Conservation (phyloP, 1,140 invertebrate genomes). For the Saccostrea glomerata region DNA sequence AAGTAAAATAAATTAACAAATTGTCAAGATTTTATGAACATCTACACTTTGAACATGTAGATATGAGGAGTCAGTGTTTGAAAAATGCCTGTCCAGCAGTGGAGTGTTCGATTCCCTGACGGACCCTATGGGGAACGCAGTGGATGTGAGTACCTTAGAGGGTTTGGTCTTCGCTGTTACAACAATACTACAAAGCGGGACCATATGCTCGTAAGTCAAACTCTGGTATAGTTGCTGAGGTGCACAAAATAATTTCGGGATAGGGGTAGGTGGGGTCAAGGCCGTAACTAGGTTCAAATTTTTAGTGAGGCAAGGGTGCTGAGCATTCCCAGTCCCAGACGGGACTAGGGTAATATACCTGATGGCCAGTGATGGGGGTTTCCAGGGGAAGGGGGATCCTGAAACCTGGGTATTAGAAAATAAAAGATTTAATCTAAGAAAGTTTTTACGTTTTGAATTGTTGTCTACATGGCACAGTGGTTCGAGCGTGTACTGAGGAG, state of each 20-base stretch:
- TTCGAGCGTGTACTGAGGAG: no score
- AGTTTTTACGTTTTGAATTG: no score
- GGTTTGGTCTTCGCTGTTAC: background rate
- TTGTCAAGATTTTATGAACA: background rate
- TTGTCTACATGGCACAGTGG: no score
- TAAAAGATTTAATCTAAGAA: no score
- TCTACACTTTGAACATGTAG: background rate
- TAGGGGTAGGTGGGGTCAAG: no score
- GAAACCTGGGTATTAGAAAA: no score
- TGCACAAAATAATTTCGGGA: background rate
- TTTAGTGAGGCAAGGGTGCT: no score
- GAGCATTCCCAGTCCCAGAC: no score
- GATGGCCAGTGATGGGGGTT: no score
- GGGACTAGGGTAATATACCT: no score
- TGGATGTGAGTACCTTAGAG: background rate
- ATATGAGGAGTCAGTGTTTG: background rate
- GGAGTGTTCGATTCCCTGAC: background rate
- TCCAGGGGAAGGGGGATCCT: no score
- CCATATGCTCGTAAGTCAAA: conserved; percentile 3
- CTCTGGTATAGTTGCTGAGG: background rate
- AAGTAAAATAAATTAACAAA: background rate
- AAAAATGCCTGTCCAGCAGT: conserved; percentile 1
- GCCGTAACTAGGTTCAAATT: no score
- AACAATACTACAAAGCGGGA: background rate
- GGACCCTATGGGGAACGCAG: conserved; percentile 12